Percentiles rank a stretch among this genome's conserved stretches.
These are phyloP conservation scores for Dolomedes plantarius DNA, from an alignment of 2,888 invertebrate genomes.

Conservation along the genomic window DNA sequence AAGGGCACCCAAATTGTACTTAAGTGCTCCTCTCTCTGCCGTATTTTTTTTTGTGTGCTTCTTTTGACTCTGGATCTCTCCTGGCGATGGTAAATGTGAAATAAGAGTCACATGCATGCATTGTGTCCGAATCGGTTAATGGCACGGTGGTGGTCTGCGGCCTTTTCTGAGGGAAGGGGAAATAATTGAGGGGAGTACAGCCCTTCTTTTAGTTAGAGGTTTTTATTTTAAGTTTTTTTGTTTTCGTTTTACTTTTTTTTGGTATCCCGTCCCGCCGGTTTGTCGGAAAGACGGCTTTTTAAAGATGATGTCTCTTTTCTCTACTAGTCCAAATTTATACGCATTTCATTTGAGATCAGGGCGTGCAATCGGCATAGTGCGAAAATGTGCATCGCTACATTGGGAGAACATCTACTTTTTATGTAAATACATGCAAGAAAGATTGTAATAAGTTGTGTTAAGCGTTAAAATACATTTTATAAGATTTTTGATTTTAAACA, in stretches of 20 bases:
- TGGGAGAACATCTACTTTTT: no score
- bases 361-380: no score
- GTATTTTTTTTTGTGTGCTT: not conserved
- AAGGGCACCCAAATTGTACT: not conserved
- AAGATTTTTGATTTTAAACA: no score
- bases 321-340: no score
- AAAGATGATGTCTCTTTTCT: not conserved
- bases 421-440: no score
- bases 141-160: conserved; percentile 1
- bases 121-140: not conserved
- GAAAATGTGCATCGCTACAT: no score
- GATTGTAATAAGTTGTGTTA: no score
- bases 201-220: not conserved
- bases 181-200: not conserved
- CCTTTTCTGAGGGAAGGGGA: not conserved
- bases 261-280: not conserved
- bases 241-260: not conserved
- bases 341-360: no score
- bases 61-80: not conserved
- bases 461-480: no score
- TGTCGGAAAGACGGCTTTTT: not conserved
- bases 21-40: not conserved
- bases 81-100: not conserved
- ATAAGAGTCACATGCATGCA: not conserved
- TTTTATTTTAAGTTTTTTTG: not conserved